Base-by-base conservation (phyloP, 2,888 invertebrate genomes). In the Tupiocoris notatus region DNA sequence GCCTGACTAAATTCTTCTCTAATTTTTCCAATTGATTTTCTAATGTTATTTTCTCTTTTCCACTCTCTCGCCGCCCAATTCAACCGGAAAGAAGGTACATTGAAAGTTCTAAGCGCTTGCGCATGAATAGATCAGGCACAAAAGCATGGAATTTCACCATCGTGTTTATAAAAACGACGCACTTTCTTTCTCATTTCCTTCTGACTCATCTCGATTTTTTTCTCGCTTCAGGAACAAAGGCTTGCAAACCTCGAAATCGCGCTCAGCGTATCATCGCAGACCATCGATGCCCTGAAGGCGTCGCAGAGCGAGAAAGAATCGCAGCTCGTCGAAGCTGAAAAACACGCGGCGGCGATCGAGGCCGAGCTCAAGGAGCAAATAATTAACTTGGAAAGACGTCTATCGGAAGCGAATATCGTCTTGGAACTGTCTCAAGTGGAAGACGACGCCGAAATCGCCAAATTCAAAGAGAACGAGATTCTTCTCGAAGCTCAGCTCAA, bases 391-490 rank as follows among this genome's bases (percentile, higher is more conserved):
- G 20, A 73, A 16, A 54, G 22, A 18, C 18, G 62, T 39, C 3
- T 63, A 21, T 73, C 73, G 12, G 73, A 73, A 17, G 18, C 39
- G 22, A 73, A 63, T 12, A 73, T 73, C 21, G 62, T 73, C 21
- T 54, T 73, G 20, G 73, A 73, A 21, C 20, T 73, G 22, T 62
- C 63, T n/a, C 73, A 73, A 62, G 73, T 61, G 21, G 73, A 73
- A 21, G 61, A 73, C 63, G 63, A 12, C 6, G 21, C 16, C 1
- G 73, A 73, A 39, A 39, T 73, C 2, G 54, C 61, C 16, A 73
- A 73, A 63, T 1, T 54, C 21, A 70, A 25, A 70, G 39, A 21
- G 12, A 2, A 20, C 23, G 16, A 62, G 21, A 67, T 17, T n/a
- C 17, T 57, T 7, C 57, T 67, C n/a, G 21, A 20, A 21, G 21